Percentiles rank a stretch among this genome's conserved stretches.
Conservation (phyloP, 2,113 vertebrate genomes). For the Sylvia atricapilla region DNA sequence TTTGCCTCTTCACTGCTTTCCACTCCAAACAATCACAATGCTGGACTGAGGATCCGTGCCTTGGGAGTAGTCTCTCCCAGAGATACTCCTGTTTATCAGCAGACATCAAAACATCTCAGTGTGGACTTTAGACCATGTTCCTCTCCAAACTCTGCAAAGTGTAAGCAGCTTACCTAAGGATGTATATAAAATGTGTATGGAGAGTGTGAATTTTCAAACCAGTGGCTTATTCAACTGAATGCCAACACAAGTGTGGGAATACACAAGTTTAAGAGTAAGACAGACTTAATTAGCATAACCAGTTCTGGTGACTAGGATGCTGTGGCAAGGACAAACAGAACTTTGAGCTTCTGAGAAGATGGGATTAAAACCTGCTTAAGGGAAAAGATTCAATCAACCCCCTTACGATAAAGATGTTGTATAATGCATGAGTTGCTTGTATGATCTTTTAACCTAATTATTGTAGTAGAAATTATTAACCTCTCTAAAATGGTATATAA, state of each 20-base stretch:
- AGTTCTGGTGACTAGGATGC: no score
- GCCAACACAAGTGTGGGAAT: background rate
- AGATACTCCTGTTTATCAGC: background rate
- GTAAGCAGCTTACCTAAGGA: background rate
- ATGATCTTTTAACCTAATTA: no score
- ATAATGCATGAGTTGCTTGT: no score
- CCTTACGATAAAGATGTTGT: no score
- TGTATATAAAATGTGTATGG: background rate
- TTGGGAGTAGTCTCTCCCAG: background rate
- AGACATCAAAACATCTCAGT: background rate
- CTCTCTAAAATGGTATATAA: no score
- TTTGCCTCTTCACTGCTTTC: background rate
- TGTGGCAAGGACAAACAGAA: no score
- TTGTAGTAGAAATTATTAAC: no score
- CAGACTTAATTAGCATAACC: no score
- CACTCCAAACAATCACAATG: background rate
- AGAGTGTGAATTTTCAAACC: background rate
- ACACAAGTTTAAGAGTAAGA: no score
- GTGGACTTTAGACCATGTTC: background rate
- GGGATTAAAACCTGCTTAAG: no score
- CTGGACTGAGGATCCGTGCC: fast-evolving
- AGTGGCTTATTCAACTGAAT: background rate
- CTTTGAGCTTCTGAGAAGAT: no score
- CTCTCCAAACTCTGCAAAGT: background rate
- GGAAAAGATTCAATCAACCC: no score